Percentiles rank a stretch among this genome's conserved stretches.
phyloP scores from a whole-genome alignment of 2,797 vertebrate species.

The Sebastes hopkinsi region DNA sequence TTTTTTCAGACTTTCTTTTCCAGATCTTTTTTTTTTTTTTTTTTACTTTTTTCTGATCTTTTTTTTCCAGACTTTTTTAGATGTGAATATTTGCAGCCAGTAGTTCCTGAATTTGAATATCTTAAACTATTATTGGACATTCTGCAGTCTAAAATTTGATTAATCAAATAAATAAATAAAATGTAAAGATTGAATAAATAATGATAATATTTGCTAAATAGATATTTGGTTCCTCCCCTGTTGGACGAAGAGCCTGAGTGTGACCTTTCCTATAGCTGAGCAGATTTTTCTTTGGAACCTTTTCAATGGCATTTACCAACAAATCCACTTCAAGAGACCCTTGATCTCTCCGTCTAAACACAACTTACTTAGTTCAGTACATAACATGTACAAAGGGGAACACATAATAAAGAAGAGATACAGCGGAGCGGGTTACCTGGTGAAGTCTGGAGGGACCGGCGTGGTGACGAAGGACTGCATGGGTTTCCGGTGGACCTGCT shows the following conservation, averaged over 20 bases:
- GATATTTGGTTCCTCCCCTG: not conserved
- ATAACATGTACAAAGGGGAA: accelerated
- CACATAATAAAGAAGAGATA: not conserved
- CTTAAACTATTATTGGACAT: too few relatives aligned
- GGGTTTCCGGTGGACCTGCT: conserved; percentile 98
- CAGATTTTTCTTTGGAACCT: too few relatives aligned
- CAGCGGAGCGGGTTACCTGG: conserved; percentile 79
- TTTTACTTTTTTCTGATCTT: too few relatives aligned
- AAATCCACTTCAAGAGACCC: too few relatives aligned
- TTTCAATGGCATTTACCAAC: too few relatives aligned
- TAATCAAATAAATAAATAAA: not conserved
- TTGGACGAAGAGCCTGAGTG: not conserved
- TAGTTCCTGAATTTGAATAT: not conserved
- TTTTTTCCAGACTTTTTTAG: not conserved
- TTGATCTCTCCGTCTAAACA: too few relatives aligned
- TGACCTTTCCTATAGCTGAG: too few relatives aligned
- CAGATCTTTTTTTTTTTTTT: too few relatives aligned
- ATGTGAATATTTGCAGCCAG: not conserved
- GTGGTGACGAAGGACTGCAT: conserved; percentile 99
- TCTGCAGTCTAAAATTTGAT: too few relatives aligned
- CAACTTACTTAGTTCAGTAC: not conserved
- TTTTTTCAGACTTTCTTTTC: too few relatives aligned
- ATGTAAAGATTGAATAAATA: not conserved
- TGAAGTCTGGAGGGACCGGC: conserved; percentile 98
- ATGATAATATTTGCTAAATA: not conserved